Percentiles rank a stretch among this genome's conserved stretches.
phyloP scores from a whole-genome alignment of 2,797 vertebrate species.

The Dryobates pubescens region DNA sequence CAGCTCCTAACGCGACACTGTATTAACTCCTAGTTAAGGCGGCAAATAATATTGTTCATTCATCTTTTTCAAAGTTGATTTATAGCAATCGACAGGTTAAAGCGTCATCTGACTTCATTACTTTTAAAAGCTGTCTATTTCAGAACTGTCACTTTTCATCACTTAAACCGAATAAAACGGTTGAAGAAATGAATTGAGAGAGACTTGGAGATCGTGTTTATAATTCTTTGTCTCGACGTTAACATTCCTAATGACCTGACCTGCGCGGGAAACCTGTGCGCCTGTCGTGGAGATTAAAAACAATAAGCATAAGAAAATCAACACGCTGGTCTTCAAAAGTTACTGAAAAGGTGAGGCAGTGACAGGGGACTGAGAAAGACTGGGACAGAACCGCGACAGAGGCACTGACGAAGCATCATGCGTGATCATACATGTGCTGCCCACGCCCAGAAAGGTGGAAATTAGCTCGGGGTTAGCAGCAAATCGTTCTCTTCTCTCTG shows the following conservation, averaged over 20 bases:
- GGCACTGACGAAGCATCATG: background rate
- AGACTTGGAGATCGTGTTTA: conserved; percentile 74
- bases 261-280: conserved; percentile 9
- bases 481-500: background rate
- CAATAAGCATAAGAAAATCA: conserved; percentile 23
- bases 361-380: background rate
- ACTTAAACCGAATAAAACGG: conserved; percentile 75
- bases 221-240: conserved; percentile 72
- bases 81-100: conserved; percentile 80
- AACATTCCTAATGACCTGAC: conserved; percentile 72
- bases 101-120: conserved; percentile 82
- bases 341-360: background rate
- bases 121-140: conserved; percentile 81
- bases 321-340: conserved; percentile 4
- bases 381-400: background rate
- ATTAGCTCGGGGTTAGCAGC: background rate
- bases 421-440: background rate
- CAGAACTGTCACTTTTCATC: conserved; percentile 82
- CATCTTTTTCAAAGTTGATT: conserved; percentile 76
- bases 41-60: conserved; percentile 72
- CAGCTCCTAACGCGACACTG: background rate
- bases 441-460: background rate
- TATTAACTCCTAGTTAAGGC: conserved; percentile 53
- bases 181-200: conserved; percentile 76
- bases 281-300: conserved; percentile 20